Evolutionary conservation across 2,113 vertebrate genomes (phyloP).

Genomic region (Lipophrys pholis): DNA sequence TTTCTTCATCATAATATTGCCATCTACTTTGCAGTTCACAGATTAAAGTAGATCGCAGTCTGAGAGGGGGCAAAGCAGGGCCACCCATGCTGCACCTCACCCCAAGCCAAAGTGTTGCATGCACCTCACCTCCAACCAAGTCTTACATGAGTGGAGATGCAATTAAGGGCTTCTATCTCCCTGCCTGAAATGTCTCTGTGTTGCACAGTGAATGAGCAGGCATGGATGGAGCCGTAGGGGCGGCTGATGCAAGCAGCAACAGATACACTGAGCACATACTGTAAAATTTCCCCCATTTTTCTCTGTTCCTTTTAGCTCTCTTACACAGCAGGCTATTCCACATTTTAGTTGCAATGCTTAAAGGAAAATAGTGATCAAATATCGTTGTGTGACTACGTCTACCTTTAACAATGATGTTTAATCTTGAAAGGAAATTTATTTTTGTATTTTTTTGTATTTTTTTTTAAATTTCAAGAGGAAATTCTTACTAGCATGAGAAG

Average conservation of each 20-base stretch:
- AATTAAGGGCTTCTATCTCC: slow-evolving; percentile 58
- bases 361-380: no score
- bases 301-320: not conserved
- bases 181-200: slow-evolving; percentile 31
- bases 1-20: slow-evolving; percentile 20
- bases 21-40: slow-evolving; percentile 17
- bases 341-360: no score
- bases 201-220: slow-evolving; percentile 43
- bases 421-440: no score
- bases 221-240: slow-evolving; percentile 33
- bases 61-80: slow-evolving; percentile 14
- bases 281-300: not conserved
- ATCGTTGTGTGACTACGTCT: no score
- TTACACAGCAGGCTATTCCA: no score
- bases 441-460: no score
- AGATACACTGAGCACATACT: not conserved
- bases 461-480: no score
- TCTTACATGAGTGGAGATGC: slow-evolving; percentile 67
- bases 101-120: slow-evolving; percentile 52
- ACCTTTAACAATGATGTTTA: no score
- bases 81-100: slow-evolving; percentile 5
- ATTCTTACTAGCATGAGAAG: no score
- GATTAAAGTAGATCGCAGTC: slow-evolving; percentile 20
- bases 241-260: slow-evolving; percentile 22
- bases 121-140: slow-evolving; percentile 22